phyloP scores from a whole-genome alignment of 2,797 vertebrate species.

The Hemibagrus guttatus region DNA sequence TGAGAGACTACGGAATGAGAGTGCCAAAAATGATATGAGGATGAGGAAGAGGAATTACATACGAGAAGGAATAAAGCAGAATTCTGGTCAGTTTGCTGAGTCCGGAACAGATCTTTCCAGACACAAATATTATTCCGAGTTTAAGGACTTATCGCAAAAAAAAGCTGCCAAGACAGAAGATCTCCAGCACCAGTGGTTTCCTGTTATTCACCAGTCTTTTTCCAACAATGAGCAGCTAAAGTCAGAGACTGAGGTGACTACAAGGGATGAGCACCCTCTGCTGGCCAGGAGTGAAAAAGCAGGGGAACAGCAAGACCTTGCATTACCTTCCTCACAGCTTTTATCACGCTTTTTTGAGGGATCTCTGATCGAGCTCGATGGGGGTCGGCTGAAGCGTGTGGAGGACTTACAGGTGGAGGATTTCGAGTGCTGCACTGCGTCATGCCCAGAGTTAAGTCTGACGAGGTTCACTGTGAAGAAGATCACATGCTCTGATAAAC shows the following conservation, averaged over 20 bases:
- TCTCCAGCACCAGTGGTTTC: constrained; percentile 27
- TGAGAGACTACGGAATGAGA: constrained; percentile 34
- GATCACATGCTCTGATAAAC: constrained; percentile 65
- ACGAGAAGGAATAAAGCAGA: constrained; percentile 25
- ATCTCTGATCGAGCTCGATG: constrained; percentile 76
- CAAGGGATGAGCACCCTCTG: constrained; percentile 42
- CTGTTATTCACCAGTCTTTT: constrained; percentile 9
- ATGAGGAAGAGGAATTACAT: constrained; percentile 34
- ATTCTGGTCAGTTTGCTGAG: constrained; percentile 22
- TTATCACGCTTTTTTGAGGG: constrained; percentile 73
- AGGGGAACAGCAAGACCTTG: constrained; percentile 14
- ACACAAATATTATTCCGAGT: constrained; percentile 14
- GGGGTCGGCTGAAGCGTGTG: constrained; percentile 72
- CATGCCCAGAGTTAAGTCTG: constrained; percentile 72
- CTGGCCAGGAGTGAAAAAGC: constrained; percentile 38
- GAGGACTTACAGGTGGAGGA: constrained; percentile 77
- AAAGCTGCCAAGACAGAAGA: constrained; percentile 2
- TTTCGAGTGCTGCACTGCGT: constrained; percentile 71
- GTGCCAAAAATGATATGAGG: constrained; percentile 13
- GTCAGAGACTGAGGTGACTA: not conserved
- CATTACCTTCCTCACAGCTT: constrained; percentile 62
- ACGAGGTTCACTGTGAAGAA: constrained; percentile 76
- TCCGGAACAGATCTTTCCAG: constrained; percentile 1
- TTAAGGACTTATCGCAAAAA: constrained; percentile 22
- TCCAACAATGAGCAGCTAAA: constrained; percentile 22